Conservation (phyloP, 1,140 invertebrate species). For the Drosophila azteca region DNA sequence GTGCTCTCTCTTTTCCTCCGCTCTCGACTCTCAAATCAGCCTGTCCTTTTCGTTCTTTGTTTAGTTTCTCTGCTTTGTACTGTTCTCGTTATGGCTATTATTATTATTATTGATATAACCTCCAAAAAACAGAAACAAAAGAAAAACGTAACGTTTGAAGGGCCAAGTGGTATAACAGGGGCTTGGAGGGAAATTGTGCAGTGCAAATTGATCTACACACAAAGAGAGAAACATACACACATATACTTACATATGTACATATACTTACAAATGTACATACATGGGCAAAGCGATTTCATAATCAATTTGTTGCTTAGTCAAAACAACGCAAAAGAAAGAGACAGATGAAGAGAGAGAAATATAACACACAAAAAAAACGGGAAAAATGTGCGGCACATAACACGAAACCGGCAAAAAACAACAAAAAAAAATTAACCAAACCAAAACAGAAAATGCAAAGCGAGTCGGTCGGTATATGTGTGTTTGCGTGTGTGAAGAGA, state of each 20-base stretch:
- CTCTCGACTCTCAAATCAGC: slow-evolving; percentile 10
- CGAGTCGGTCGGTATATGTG: too few species aligned
- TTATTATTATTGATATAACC: slow-evolving; percentile 59
- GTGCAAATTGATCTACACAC: slow-evolving; percentile 29
- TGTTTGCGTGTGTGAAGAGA: too few species aligned
- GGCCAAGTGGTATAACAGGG: slow-evolving; percentile 16
- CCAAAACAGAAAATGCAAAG: slow-evolving; percentile 34
- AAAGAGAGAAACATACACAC: not conserved
- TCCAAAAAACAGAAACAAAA: slow-evolving; percentile 31
- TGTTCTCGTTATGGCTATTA: slow-evolving; percentile 30
- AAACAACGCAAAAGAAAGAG: slow-evolving; percentile 32
- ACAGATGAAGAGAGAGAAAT: slow-evolving; percentile 9
- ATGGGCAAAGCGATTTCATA: slow-evolving; percentile 36
- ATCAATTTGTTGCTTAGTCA: slow-evolving; percentile 55
- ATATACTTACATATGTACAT: not conserved
- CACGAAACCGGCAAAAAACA: slow-evolving; percentile 50
- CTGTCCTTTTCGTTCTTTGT: slow-evolving; percentile 20
- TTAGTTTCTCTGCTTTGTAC: slow-evolving; percentile 16
- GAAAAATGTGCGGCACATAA: slow-evolving; percentile 33
- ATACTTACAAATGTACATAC: not conserved
- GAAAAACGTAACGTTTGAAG: slow-evolving; percentile 39
- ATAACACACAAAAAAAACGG: slow-evolving; percentile 7
- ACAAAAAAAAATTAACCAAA: slow-evolving; percentile 13
- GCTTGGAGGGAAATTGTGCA: not conserved
- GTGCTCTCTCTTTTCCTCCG: not conserved